phyloP scores from a whole-genome alignment of 2,888 invertebrate genomes.

The Chymomyza procnemis region DNA sequence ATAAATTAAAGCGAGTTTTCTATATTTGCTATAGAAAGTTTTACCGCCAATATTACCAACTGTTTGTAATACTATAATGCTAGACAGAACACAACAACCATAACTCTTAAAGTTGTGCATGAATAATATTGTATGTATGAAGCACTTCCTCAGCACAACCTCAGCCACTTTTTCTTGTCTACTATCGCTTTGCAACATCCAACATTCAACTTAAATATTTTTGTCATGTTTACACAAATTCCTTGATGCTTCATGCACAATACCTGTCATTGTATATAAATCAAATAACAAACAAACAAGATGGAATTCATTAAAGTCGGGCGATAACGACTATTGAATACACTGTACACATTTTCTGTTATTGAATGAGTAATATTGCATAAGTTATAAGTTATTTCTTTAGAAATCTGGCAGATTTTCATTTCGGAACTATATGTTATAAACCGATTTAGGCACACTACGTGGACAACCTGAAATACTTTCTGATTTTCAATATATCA shows the following conservation, averaged over 20 bases:
- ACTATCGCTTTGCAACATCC: background rate
- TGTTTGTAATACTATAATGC: no score
- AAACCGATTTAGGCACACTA: no score
- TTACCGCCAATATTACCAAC: no score
- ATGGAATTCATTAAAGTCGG: background rate
- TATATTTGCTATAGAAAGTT: background rate
- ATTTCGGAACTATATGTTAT: no score
- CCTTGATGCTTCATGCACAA: background rate
- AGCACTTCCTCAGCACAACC: background rate
- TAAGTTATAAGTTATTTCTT: no score
- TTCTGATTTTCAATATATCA: no score
- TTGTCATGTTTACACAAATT: constrained; percentile 1
- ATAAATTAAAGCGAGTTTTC: background rate
- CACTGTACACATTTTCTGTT: no score
- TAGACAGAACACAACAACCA: no score
- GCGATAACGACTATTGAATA: no score
- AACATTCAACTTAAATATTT: background rate
- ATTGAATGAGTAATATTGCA: no score
- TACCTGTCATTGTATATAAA: background rate
- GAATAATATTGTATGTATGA: background rate
- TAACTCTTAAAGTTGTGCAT: background rate
- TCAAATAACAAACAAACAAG: background rate
- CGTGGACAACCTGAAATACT: no score
- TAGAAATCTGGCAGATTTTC: no score
- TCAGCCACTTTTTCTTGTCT: background rate